Evolutionary conservation across 2,797 vertebrate genomes (phyloP).

Genomic region (Nannoperca australis): DNA sequence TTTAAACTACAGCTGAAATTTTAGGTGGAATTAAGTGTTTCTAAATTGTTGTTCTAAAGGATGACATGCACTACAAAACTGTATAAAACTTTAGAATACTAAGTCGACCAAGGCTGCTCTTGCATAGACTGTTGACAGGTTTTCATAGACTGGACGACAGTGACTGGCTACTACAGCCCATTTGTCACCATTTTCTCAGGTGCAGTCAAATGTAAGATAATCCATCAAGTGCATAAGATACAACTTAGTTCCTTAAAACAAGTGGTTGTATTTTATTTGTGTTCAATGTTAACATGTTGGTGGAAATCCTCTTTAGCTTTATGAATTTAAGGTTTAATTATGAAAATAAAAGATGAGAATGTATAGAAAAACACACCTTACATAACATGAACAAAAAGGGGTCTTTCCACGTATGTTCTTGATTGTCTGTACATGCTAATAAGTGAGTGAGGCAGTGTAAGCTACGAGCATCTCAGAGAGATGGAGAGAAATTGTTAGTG

Average conservation of each 20-base stretch:
- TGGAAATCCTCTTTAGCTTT: background rate
- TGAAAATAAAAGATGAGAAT: constrained; percentile 2
- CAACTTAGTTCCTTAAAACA: background rate
- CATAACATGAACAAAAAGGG: background rate
- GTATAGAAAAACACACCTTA: background rate
- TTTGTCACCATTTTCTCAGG: constrained; percentile 8
- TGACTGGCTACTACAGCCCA: background rate
- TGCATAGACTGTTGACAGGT: background rate
- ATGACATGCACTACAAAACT: background rate
- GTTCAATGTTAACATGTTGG: background rate
- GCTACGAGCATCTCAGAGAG: background rate
- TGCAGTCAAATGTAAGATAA: constrained; percentile 7
- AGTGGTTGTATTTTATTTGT: background rate
- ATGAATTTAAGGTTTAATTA: no score
- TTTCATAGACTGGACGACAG: constrained; percentile 1
- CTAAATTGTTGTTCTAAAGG: constrained; percentile 1
- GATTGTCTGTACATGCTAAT: constrained; percentile 9
- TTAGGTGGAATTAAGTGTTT: background rate
- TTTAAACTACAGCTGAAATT: background rate
- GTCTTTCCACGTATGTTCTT: background rate
- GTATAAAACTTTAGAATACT: constrained; percentile 2
- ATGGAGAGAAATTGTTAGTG: constrained; percentile 15
- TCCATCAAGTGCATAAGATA: background rate
- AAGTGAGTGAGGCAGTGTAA: background rate
- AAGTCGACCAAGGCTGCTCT: background rate